A percentile compares a stretch with the other conserved stretches of the same genome.
Conservation (phyloP, 2,113 vertebrate species). For the Corvus moneduloides region DNA sequence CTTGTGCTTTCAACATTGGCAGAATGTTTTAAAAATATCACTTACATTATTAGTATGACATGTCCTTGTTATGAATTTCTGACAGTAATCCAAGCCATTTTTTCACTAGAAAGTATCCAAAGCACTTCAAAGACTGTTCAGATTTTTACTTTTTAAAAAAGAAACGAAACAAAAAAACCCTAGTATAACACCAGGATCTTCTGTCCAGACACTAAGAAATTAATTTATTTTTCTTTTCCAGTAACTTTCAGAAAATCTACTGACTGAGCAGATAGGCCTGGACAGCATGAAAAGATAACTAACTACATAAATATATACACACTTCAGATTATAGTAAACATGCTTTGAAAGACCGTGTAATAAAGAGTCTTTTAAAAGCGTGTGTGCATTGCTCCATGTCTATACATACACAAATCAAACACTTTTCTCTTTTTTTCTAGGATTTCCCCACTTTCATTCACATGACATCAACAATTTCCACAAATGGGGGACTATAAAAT, state of each 20-base stretch:
- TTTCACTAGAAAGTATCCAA: slow-evolving; percentile 3
- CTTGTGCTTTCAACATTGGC: slow-evolving; percentile 1
- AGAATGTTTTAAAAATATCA: slow-evolving; percentile 49
- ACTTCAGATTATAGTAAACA: neutral
- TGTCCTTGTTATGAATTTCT: slow-evolving; percentile 33
- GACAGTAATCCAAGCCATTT: slow-evolving; percentile 13
- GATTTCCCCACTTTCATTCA: neutral
- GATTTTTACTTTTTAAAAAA: neutral
- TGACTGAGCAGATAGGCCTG: neutral
- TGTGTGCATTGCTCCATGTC: neutral
- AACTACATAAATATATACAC: neutral
- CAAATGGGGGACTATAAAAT: neutral
- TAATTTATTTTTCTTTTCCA: neutral
- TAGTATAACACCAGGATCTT: neutral
- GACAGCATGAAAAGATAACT: neutral
- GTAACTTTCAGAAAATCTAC: neutral
- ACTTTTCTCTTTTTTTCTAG: neutral
- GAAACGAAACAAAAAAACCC: neutral
- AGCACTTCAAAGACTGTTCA: neutral
- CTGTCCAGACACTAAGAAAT: neutral
- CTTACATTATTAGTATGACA: slow-evolving; percentile 38
- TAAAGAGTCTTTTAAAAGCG: neutral
- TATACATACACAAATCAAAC: neutral
- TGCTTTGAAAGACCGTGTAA: neutral
- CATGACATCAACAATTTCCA: neutral